Conservation (phyloP, 2,888 invertebrate genomes). For the Rhopalosiphum nymphaeae region DNA sequence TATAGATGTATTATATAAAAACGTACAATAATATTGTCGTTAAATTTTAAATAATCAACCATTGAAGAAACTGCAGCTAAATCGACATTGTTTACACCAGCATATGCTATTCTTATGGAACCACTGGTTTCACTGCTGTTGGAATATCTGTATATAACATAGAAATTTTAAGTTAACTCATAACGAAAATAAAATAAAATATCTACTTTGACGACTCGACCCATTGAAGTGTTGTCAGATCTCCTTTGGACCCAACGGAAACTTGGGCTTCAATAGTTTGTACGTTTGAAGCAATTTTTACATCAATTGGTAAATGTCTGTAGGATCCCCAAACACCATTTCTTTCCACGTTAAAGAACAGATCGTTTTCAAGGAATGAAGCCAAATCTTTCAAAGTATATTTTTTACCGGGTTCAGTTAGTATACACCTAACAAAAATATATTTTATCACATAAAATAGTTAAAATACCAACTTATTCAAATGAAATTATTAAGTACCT, state of each 20-base stretch:
- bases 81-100: conserved; percentile 39
- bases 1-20: not conserved
- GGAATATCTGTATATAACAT: conserved; percentile 10
- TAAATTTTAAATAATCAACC: not conserved
- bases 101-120: conserved; percentile 40
- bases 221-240: conserved; percentile 58
- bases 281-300: not conserved
- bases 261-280: conserved; percentile 51
- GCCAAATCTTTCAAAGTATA: conserved; percentile 70
- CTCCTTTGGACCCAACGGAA: conserved; percentile 18
- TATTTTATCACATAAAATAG: not conserved
- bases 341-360: conserved; percentile 84
- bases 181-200: not conserved
- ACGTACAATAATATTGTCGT: not conserved
- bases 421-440: conserved; percentile 21
- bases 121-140: not conserved
- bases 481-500: conserved; percentile 7
- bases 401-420: conserved; percentile 24
- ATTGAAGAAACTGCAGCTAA: conserved; percentile 34
- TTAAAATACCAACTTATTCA: not conserved
- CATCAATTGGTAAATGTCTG: conserved; percentile 59
- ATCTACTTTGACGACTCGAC: conserved; percentile 51
- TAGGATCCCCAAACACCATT: conserved; percentile 77
- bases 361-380: conserved; percentile 78
- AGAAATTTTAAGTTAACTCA: not conserved